phyloP scores from a whole-genome alignment of 2,888 invertebrate genomes.

The Lissonota sp. region DNA sequence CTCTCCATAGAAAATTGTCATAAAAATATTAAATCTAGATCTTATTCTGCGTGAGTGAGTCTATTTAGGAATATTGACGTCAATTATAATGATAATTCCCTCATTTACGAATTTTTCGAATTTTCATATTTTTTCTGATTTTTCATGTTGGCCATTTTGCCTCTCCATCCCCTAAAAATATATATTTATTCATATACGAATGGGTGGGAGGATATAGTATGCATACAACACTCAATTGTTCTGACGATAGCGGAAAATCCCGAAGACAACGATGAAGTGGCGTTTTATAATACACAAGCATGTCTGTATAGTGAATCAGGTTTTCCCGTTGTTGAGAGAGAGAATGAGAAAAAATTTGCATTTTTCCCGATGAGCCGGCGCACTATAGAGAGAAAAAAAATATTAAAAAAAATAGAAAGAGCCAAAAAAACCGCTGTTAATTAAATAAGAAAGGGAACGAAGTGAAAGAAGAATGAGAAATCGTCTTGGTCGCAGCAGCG shows the following conservation, averaged over 20 bases:
- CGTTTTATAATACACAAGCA: no score
- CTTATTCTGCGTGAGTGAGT: no score
- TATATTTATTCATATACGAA: not conserved
- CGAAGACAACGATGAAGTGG: slow-evolving; percentile 55
- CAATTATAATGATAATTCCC: not conserved
- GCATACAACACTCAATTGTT: slow-evolving; percentile 54
- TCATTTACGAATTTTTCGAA: not conserved
- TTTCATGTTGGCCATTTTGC: not conserved
- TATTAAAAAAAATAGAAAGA: slow-evolving; percentile 5
- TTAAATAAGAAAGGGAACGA: slow-evolving; percentile 60
- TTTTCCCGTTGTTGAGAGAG: slow-evolving; percentile 13
- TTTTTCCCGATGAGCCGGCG: slow-evolving; percentile 54
- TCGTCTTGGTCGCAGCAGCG: slow-evolving; percentile 50
- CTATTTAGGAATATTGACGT: no score
- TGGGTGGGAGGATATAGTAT: slow-evolving; percentile 15
- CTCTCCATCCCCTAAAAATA: not conserved
- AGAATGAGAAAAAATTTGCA: slow-evolving; percentile 48
- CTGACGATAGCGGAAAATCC: slow-evolving; percentile 42
- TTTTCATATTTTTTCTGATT: not conserved
- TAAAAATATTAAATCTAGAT: no score
- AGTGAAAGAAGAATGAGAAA: slow-evolving; percentile 64
- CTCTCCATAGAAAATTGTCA: no score
- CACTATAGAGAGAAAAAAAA: slow-evolving; percentile 23
- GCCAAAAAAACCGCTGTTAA: slow-evolving; percentile 56
- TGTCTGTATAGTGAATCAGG: slow-evolving; percentile 32